phyloP scores from a whole-genome alignment of 2,797 vertebrate genomes.

The Chaenodraco wilsoni region DNA sequence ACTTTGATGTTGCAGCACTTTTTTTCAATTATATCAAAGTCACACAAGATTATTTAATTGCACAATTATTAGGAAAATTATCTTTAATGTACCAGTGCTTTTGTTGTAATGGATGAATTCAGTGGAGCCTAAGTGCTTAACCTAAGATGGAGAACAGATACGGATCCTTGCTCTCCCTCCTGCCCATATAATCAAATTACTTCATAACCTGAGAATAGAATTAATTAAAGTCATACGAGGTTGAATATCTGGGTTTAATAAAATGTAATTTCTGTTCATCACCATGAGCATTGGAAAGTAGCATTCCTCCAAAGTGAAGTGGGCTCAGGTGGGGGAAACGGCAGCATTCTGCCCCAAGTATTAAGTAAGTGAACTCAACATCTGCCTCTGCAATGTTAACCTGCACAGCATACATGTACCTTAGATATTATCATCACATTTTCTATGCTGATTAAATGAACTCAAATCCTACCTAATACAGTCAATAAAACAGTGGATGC shows the following conservation, averaged over 20 bases:
- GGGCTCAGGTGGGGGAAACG: constrained; percentile 18
- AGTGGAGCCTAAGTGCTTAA: constrained; percentile 73
- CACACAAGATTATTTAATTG: constrained; percentile 77
- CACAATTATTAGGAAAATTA: constrained; percentile 79
- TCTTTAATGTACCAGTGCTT: constrained; percentile 71
- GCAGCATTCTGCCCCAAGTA: neutral
- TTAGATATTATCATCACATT: constrained; percentile 9
- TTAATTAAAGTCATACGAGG: constrained; percentile 75
- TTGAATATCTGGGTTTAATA: constrained; percentile 74
- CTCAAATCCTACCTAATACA: neutral
- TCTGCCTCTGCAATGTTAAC: neutral
- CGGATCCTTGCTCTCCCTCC: constrained; percentile 59
- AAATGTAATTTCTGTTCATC: constrained; percentile 77
- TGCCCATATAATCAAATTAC: constrained; percentile 80
- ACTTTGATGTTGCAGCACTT: constrained; percentile 67
- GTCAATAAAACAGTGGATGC: neutral
- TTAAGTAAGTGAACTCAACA: neutral
- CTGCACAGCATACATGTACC: constrained; percentile 16
- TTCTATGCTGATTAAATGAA: neutral
- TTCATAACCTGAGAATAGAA: constrained; percentile 76
- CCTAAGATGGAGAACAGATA: constrained; percentile 72
- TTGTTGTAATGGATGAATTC: constrained; percentile 73
- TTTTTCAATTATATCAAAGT: constrained; percentile 70
- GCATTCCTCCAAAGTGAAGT: constrained; percentile 30
- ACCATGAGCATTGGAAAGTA: constrained; percentile 40